Conservation (phyloP, 92 coral and sea anemone genomes). For the Siderastrea siderea region DNA sequence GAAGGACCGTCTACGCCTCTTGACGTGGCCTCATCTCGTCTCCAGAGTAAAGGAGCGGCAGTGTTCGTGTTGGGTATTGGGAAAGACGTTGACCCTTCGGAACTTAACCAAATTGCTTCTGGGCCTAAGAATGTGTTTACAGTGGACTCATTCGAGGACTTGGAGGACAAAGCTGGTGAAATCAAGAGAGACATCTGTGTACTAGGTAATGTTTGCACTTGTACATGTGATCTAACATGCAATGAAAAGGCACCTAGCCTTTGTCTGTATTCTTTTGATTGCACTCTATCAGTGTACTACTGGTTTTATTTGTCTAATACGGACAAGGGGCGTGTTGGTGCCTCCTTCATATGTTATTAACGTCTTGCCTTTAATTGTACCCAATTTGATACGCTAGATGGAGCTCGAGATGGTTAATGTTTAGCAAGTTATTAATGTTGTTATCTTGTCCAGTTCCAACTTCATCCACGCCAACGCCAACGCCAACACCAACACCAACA, state of each 20-base stretch:
- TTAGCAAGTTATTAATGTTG: too few relatives aligned
- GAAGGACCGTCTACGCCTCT: conserved; percentile 43
- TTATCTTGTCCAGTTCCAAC: neutral
- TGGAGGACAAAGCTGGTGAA: conserved; percentile 25
- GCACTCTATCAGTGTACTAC: neutral
- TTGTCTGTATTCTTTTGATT: neutral
- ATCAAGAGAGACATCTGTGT: conserved; percentile 44
- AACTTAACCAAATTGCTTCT: conserved; percentile 61
- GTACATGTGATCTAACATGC: neutral
- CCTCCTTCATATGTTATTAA: too few relatives aligned
- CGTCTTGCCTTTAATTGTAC: neutral
- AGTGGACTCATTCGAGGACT: conserved; percentile 47
- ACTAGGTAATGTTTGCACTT: conserved; percentile 28
- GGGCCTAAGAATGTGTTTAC: conserved; percentile 18
- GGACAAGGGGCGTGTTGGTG: too few relatives aligned
- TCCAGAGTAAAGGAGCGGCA: conserved; percentile 18
- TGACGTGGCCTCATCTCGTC: conserved; percentile 21
- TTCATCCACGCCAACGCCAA: conserved; percentile 12
- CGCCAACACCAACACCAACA: neutral
- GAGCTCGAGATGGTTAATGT: neutral
- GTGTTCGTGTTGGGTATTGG: conserved; percentile 66
- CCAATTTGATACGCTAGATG: neutral
- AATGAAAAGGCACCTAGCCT: neutral
- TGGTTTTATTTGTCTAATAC: too few relatives aligned
- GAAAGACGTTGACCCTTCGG: conserved; percentile 20